Percentiles rank a stretch among this genome's conserved stretches.
phyloP scores from a whole-genome alignment of 2,888 invertebrate species.

The Galerucella nymphaeae region DNA sequence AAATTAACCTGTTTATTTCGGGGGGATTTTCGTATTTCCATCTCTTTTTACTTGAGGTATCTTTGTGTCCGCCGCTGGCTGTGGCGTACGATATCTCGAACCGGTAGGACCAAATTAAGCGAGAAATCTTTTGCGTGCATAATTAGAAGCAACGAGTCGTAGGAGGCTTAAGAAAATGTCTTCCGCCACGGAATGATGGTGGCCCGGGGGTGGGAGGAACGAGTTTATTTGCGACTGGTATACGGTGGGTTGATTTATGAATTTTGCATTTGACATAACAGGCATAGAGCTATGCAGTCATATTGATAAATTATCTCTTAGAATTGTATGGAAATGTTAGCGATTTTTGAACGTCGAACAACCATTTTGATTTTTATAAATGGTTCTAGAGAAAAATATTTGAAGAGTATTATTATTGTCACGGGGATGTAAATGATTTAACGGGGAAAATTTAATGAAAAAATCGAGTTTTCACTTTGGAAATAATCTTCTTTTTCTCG shows the following conservation, averaged over 20 bases:
- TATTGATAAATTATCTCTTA: constrained; percentile 52
- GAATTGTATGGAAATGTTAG: constrained; percentile 24
- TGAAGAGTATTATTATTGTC: background rate
- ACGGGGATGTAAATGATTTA: background rate
- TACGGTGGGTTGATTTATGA: constrained; percentile 63
- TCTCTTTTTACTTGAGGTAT: too few relatives aligned
- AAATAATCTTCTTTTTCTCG: too few relatives aligned
- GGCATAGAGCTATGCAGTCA: constrained; percentile 36
- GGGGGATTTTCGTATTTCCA: too few relatives aligned
- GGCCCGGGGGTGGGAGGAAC: constrained; percentile 27
- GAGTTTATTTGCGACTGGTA: constrained; percentile 49
- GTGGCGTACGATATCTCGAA: constrained; percentile 51
- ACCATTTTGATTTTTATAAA: constrained; percentile 2
- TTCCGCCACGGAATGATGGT: constrained; percentile 45
- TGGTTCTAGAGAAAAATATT: background rate
- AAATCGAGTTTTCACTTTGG: too few relatives aligned
- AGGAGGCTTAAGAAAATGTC: constrained; percentile 57
- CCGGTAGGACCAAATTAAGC: constrained; percentile 65
- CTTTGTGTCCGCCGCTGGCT: background rate
- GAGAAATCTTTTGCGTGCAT: constrained; percentile 66
- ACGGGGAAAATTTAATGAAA: too few relatives aligned
- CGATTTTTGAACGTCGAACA: constrained; percentile 14
- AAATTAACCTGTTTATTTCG: too few relatives aligned
- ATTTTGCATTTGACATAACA: constrained; percentile 50
- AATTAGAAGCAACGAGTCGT: constrained; percentile 66